Evolutionary conservation across 2,113 vertebrate species (phyloP).

Genomic region (Leptobrachium ailaonicum): DNA sequence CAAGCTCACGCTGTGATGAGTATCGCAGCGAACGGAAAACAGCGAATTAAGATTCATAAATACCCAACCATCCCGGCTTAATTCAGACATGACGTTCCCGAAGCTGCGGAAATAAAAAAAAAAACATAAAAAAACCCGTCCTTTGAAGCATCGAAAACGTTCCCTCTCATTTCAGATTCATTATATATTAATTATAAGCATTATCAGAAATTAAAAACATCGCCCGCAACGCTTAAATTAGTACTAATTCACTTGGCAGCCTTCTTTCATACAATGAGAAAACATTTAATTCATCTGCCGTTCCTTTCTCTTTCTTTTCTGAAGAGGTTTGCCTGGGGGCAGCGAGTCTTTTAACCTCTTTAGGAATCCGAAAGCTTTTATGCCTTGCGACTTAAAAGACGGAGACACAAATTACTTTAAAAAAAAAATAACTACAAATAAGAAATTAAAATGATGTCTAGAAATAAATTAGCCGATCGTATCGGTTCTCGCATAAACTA

Average conservation of each 20-base stretch:
- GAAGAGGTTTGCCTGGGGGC: conserved; percentile 29
- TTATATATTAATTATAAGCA: conserved; percentile 51
- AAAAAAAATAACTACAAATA: neutral
- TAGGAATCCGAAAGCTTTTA: conserved; percentile 31
- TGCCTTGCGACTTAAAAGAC: conserved; percentile 17
- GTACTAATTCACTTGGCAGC: conserved; percentile 47
- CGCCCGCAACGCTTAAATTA: conserved; percentile 42
- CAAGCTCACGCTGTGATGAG: conserved; percentile 25
- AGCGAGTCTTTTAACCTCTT: conserved; percentile 36
- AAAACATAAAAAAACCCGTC: conserved; percentile 14
- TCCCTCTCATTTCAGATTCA: conserved; percentile 47
- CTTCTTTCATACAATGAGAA: conserved; percentile 42
- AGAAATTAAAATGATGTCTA: conserved; percentile 28
- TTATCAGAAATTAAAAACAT: conserved; percentile 48
- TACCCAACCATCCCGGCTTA: conserved; percentile 23
- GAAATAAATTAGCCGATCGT: conserved; percentile 29
- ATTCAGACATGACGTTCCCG: conserved; percentile 31
- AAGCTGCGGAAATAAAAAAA: neutral
- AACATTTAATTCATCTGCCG: conserved; percentile 43
- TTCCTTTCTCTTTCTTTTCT: conserved; percentile 14
- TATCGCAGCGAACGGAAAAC: conserved; percentile 28
- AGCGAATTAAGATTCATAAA: conserved; percentile 40
- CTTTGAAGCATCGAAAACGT: conserved; percentile 47
- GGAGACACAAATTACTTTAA: neutral
- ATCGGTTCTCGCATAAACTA: conserved; percentile 31